phyloP scores from a whole-genome alignment of 2,888 invertebrate genomes.

The Dicycla oo region DNA sequence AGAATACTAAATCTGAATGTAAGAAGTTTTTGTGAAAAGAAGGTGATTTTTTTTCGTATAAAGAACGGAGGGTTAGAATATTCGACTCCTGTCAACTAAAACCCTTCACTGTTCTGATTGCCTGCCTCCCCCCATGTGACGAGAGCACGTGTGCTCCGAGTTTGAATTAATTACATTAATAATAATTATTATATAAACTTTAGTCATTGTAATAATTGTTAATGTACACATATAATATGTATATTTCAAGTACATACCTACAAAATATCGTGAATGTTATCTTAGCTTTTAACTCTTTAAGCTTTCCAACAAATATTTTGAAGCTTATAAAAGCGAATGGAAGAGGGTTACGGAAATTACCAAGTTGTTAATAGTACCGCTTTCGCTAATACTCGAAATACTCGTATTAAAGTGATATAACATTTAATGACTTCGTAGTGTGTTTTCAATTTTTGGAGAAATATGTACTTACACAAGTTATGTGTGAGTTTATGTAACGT shows the following conservation, averaged over 20 bases:
- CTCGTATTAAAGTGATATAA: constrained; percentile 44
- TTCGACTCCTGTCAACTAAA: too few species aligned
- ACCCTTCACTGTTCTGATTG: neutral
- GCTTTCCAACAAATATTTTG: constrained; percentile 14
- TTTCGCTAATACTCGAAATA: constrained; percentile 42
- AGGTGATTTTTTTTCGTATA: neutral
- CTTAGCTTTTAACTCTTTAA: constrained; percentile 1
- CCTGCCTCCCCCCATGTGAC: neutral
- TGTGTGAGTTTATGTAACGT: constrained; percentile 29
- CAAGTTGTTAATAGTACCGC: constrained; percentile 33
- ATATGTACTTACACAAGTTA: constrained; percentile 6
- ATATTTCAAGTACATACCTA: neutral
- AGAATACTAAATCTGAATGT: neutral
- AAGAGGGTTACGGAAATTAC: constrained; percentile 30
- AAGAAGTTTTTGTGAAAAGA: neutral
- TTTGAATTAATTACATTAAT: neutral
- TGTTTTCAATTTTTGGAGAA: constrained; percentile 27
- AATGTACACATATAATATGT: neutral
- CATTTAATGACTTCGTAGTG: constrained; percentile 7
- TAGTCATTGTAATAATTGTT: neutral
- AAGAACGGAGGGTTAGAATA: neutral
- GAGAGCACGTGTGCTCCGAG: neutral
- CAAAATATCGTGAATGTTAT: neutral
- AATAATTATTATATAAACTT: too few species aligned
- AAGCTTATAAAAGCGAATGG: constrained; percentile 29